Percentiles rank a stretch among this genome's conserved stretches.
phyloP scores from a whole-genome alignment of 2,888 invertebrate genomes.

The Scaptodrosophila latifasciaeformis region DNA sequence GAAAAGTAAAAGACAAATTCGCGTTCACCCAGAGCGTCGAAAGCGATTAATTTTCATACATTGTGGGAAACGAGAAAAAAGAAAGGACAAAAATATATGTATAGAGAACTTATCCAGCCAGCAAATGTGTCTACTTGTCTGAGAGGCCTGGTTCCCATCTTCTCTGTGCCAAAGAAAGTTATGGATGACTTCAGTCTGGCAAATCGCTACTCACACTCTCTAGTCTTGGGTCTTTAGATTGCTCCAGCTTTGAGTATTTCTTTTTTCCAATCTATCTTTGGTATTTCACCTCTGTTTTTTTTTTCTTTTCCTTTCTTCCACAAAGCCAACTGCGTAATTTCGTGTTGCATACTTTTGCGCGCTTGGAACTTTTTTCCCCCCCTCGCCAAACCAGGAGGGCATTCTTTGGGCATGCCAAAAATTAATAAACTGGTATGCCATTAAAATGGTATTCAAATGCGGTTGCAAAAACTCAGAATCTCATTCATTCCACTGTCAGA shows the following conservation, averaged over 20 bases:
- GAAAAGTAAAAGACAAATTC: slow-evolving; percentile 50
- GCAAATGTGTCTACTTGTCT: slow-evolving; percentile 18
- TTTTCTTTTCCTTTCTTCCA: slow-evolving; percentile 4
- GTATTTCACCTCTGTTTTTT: too few relatives aligned
- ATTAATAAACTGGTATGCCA: slow-evolving; percentile 55
- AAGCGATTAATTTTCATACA: slow-evolving; percentile 54
- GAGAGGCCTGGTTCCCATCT: not conserved
- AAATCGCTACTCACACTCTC: too few relatives aligned
- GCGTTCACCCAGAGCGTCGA: slow-evolving; percentile 44
- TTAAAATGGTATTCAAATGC: not conserved
- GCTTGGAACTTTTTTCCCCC: slow-evolving; percentile 10
- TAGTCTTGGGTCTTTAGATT: too few relatives aligned
- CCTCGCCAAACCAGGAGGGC: not conserved
- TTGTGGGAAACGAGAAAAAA: not conserved
- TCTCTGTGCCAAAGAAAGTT: slow-evolving; percentile 5
- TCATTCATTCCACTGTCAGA: slow-evolving; percentile 12
- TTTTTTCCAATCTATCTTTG: slow-evolving; percentile 61
- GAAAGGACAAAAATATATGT: not conserved
- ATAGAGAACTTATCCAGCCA: slow-evolving; percentile 2
- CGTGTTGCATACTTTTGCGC: slow-evolving; percentile 50
- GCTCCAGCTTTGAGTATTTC: too few relatives aligned
- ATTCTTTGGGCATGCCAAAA: slow-evolving; percentile 42
- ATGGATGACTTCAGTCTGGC: too few relatives aligned
- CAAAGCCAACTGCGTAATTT: slow-evolving; percentile 21
- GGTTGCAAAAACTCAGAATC: slow-evolving; percentile 28